Conservation (phyloP, 2,113 vertebrate species). For the Istiophorus platypterus region DNA sequence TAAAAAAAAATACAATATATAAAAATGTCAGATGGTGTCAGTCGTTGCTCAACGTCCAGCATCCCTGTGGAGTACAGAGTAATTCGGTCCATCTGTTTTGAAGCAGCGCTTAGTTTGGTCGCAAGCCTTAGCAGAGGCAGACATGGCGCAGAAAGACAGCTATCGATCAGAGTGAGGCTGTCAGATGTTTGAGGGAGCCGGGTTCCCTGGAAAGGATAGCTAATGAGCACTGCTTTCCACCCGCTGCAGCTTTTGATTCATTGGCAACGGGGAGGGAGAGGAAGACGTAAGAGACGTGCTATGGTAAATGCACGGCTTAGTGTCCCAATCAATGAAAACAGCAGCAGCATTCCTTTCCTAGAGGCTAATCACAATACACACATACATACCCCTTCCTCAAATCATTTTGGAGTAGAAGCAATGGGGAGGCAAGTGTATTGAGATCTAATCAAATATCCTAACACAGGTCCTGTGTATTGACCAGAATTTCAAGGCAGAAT, state of each 20-base stretch:
- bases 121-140: slow-evolving; percentile 48
- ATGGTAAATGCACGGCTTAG: slow-evolving; percentile 73
- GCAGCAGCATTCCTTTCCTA: slow-evolving; percentile 41
- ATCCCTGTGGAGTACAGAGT: slow-evolving; percentile 54
- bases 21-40: slow-evolving; percentile 60
- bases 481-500: slow-evolving; percentile 61
- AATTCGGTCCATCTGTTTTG: slow-evolving; percentile 67
- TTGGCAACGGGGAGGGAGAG: slow-evolving; percentile 45
- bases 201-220: slow-evolving; percentile 68
- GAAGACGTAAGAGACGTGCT: slow-evolving; percentile 57
- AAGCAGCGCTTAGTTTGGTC: slow-evolving; percentile 59
- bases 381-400: slow-evolving; percentile 3
- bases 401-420: slow-evolving; percentile 57
- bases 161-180: slow-evolving; percentile 75
- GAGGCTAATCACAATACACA: slow-evolving; percentile 25
- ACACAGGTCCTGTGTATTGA: slow-evolving; percentile 62
- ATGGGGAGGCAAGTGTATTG: slow-evolving; percentile 56
- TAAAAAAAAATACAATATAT: slow-evolving; percentile 44
- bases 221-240: slow-evolving; percentile 71
- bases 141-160: slow-evolving; percentile 62
- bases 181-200: slow-evolving; percentile 68
- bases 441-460: slow-evolving; percentile 72
- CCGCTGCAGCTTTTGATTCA: slow-evolving; percentile 75
- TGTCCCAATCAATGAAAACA: slow-evolving; percentile 77
- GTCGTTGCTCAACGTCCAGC: slow-evolving; percentile 51